phyloP scores from a whole-genome alignment of 1,140 invertebrate species.

The Drosophila kikkawai region DNA sequence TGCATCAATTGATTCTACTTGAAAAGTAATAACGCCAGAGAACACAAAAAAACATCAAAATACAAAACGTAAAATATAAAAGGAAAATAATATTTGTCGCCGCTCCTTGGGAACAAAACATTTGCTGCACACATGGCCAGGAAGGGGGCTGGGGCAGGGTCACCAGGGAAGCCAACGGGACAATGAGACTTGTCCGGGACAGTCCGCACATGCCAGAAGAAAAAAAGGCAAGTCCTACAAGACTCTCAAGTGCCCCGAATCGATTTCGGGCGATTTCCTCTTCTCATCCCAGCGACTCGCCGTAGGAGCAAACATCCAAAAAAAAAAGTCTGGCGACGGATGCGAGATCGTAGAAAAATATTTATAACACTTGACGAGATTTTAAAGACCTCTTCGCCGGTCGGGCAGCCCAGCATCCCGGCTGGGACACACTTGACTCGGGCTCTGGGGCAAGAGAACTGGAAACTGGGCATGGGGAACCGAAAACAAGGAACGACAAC shows the following conservation, averaged over 20 bases:
- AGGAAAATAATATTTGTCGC: slow-evolving; percentile 55
- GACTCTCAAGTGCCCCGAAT: slow-evolving; percentile 68
- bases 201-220: slow-evolving; percentile 50
- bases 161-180: slow-evolving; percentile 21
- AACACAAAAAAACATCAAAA: slow-evolving; percentile 25
- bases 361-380: slow-evolving; percentile 82
- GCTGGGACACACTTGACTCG: slow-evolving; percentile 66
- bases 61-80: slow-evolving; percentile 34
- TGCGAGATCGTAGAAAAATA: slow-evolving; percentile 69
- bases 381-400: slow-evolving; percentile 42
- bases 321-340: slow-evolving; percentile 13
- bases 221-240: slow-evolving; percentile 17
- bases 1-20: slow-evolving; percentile 51
- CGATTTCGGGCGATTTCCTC: slow-evolving; percentile 65
- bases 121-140: slow-evolving; percentile 74
- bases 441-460: slow-evolving; percentile 12
- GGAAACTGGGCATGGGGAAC: slow-evolving; percentile 23
- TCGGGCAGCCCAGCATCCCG: slow-evolving; percentile 3
- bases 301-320: slow-evolving; percentile 28
- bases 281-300: slow-evolving; percentile 17
- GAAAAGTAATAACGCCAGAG: slow-evolving; percentile 30
- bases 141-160: slow-evolving; percentile 13
- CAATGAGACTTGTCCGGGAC: slow-evolving; percentile 32
- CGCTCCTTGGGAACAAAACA: slow-evolving; percentile 48
- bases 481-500: slow-evolving; percentile 49